Evolutionary conservation across 2,888 invertebrate species (phyloP), one percentile per base, ranked within the genome.

Genomic region (Allophyes oxyacanthae): DNA sequence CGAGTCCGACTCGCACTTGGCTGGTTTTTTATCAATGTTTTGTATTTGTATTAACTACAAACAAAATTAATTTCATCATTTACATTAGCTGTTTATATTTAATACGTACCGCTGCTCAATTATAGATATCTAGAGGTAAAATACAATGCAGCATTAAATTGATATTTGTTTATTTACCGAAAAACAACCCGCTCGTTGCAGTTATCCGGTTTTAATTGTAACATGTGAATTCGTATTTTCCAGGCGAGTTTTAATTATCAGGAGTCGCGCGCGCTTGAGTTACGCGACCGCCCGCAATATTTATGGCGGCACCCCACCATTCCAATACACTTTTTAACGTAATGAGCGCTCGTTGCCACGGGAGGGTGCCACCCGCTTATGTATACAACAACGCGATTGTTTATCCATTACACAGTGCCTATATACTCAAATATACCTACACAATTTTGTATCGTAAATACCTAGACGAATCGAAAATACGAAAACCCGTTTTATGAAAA

Each of bases 201-300:
- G 82, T 84, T 87, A 84, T 86, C 82, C 81, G 84, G 85, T 91
- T 91, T 91, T 92, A 94, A 94, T 94, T 92, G 93, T 92, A 91
- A 92, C 91, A 93, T 93, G 94, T 92, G 93, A 90, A 92, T 91
- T 92, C 85, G 85, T 84, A 86, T 89, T 90, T 92, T 88, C 87
- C 90, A 84, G 89, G 86, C 89, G 94, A 94, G 94, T 94, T 94
- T 94, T 94, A 94, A 94, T 94, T 94, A 94, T 92, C 91, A 87
- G 87, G 85, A 90, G 91, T 92, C 92, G 91, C 89, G 91, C 85
- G 84, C 84, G 88, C 84, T 81, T 94, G 94, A 94, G 85, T 89
- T 92, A 94, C 92, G 92, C 94, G 94, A 94, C 94, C 94, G 92
- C 94, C 88, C 87, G 87, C 90, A 82, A 87, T 93, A 94, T 94